Evolutionary conservation across 2,888 invertebrate species (phyloP).

Genomic region (Hoplodrina ambigua): DNA sequence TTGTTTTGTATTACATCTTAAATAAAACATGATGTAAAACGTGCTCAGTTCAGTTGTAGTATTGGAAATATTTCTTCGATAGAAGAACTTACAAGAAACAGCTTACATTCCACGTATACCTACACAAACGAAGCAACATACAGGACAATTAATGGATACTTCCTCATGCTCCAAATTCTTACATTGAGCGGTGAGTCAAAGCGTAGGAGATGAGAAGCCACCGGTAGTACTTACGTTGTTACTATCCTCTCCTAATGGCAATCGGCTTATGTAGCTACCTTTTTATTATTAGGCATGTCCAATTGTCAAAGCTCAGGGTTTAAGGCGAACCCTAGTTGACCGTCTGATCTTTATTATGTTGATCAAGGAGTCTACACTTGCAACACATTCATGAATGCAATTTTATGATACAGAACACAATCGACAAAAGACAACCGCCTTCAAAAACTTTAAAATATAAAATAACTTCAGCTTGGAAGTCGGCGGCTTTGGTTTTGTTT

Average conservation of each 20-base stretch:
- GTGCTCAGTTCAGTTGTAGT: not conserved
- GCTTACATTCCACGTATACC: slow-evolving; percentile 33
- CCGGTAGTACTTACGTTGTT: slow-evolving; percentile 34
- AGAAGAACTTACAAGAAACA: slow-evolving; percentile 12
- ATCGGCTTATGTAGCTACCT: slow-evolving; percentile 27
- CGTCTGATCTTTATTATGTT: not conserved
- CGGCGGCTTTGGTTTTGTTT: no score
- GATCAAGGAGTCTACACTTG: not conserved
- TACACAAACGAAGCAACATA: slow-evolving; percentile 47
- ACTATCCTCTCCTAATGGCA: slow-evolving; percentile 17
- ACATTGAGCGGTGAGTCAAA: slow-evolving; percentile 55
- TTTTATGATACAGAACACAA: not conserved
- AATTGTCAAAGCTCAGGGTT: slow-evolving; percentile 1
- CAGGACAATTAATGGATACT: slow-evolving; percentile 53
- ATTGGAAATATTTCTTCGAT: slow-evolving; percentile 4
- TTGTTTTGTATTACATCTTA: not conserved
- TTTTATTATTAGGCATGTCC: slow-evolving; percentile 21
- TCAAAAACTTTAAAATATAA: no score
- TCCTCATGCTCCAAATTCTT: slow-evolving; percentile 62
- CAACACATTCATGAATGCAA: not conserved
- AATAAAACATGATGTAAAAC: not conserved
- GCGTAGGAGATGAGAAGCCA: slow-evolving; percentile 49
- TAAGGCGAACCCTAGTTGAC: not conserved
- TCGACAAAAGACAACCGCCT: no score
- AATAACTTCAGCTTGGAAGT: no score